Evolutionary conservation across 2,888 invertebrate genomes (phyloP), one percentile per base, ranked within the genome.

Genomic region (Latrodectus hesperus): DNA sequence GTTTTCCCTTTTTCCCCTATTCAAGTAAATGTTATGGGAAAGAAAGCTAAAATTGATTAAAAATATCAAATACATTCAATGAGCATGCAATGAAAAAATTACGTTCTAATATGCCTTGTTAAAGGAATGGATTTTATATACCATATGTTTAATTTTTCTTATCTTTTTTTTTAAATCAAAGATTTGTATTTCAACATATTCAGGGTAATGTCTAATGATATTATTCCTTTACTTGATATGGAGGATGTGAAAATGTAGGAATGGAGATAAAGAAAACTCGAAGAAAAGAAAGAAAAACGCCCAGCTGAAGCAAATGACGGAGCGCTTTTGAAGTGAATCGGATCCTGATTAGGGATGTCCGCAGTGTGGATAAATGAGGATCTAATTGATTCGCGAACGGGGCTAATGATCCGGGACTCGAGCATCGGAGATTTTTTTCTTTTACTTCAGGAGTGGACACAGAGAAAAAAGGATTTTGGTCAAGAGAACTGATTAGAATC

Each of bases 361-460:
- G 53, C 71, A 64, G 71, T 65, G 55, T 17, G 80, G 86, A 86
- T 76, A 86, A 86, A 86, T 86, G 86, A 75, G 86, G 71, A 81
- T 86, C 80, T 86, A 86, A 86, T 86, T 86, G 86, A 86, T 86
- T 80, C 75, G 76, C 70, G 75, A 86, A 86, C 71, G 80, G 76
- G 72, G 86, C 86, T 86, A 86, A 86, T 86, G 86, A 81, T 81
- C 86, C 76, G 49, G 65, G 75, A 16, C 55, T 72, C 80, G 80
- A 71, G 80, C 68, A 26, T 10, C 38, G 53, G 65, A 38, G 52
- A 26, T 71, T 81, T 74, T 70, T 80, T 73, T 72, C 38, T 72
- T 67, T 72, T 38, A 74, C 85, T 79, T 72, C 16, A 22, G 22
- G 67, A 78, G 84, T 78, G 72, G 84, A 73, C 77, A 78, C 11